Conservation (phyloP, 2,113 vertebrate species). For the Phrynocephalus versicolor region DNA sequence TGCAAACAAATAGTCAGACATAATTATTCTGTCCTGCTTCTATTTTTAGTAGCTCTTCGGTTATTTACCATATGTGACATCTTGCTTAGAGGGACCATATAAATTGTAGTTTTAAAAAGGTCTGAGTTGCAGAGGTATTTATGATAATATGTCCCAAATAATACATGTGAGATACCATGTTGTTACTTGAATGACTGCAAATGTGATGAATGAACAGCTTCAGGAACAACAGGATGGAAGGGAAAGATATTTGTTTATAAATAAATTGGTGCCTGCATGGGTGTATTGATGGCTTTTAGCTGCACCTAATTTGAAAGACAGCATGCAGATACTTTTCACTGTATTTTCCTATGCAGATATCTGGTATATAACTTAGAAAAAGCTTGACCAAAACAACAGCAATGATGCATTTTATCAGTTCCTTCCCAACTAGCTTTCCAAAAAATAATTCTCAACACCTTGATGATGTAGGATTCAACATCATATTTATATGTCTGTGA, state of each 20-base stretch:
- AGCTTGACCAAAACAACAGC: background rate
- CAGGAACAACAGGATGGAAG: background rate
- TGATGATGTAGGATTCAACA: background rate
- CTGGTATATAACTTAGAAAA: background rate
- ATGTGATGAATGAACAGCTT: accelerated
- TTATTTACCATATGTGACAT: background rate
- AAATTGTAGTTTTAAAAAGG: accelerated
- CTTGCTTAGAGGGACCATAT: background rate
- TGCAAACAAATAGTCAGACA: conserved; percentile 15
- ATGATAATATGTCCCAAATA: background rate
- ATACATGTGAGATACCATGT: background rate
- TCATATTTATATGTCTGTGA: background rate
- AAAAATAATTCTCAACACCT: background rate
- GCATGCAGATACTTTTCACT: too few species aligned
- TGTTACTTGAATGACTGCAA: background rate
- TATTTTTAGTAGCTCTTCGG: background rate
- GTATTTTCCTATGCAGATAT: background rate
- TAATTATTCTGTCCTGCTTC: background rate
- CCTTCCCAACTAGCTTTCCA: background rate
- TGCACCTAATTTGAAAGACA: background rate
- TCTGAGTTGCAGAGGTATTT: too few species aligned
- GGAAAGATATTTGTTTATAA: background rate
- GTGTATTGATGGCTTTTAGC: background rate
- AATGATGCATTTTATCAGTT: too few species aligned
- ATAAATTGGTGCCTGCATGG: background rate